Conservation (phyloP, 2,113 vertebrate species). For the Panthera leo region DNA sequence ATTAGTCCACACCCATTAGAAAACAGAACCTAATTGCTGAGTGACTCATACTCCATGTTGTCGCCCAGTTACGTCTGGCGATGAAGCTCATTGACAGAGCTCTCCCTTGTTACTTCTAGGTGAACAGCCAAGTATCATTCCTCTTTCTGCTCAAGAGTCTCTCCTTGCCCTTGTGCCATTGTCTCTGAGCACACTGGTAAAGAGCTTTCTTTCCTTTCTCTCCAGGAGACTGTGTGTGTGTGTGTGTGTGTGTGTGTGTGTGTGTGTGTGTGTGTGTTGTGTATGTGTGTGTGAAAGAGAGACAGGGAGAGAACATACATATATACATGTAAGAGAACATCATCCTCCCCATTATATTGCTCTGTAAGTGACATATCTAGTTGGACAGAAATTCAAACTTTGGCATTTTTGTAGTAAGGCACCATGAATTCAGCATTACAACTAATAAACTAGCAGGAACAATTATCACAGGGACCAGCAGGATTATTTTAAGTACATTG, state of each 20-base stretch:
- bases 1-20: not conserved
- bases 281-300: not conserved
- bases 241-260: not conserved
- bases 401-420: not conserved
- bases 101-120: not conserved
- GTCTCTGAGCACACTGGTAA: not conserved
- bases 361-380: not conserved
- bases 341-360: not conserved
- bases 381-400: not conserved
- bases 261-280: not conserved
- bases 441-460: not conserved
- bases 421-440: not conserved
- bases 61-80: not conserved
- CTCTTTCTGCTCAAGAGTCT: not conserved
- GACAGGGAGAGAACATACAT: not conserved
- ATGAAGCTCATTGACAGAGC: not conserved
- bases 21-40: not conserved
- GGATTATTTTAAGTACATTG: not conserved
- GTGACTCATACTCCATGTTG: not conserved
- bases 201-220: not conserved
- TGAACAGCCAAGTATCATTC: not conserved
- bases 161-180: not conserved
- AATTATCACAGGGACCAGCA: not conserved
- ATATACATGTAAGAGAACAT: not conserved
- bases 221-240: not conserved